A percentile compares a stretch with the other conserved stretches of the same genome.
phyloP scores from a whole-genome alignment of 2,797 vertebrate genomes.

The Enteromius fasciolatus region DNA sequence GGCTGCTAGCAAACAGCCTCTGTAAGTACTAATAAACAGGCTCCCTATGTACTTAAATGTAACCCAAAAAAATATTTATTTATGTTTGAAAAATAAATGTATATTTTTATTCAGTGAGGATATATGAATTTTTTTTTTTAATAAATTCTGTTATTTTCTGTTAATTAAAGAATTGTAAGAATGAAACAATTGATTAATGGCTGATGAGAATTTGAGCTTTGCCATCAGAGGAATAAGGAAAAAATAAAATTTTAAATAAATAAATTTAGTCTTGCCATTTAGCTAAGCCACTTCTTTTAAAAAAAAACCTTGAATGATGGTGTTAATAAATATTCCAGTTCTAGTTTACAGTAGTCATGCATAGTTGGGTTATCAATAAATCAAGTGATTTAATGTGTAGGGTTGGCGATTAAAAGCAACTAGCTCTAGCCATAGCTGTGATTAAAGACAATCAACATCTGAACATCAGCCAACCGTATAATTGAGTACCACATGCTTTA shows the following conservation, averaged over 20 bases:
- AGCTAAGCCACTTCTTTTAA: not conserved
- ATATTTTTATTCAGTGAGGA: not conserved
- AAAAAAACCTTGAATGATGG: not conserved
- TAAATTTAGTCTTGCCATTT: not conserved
- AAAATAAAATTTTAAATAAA: not conserved
- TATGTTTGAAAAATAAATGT: not conserved
- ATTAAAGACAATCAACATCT: conserved; percentile 55
- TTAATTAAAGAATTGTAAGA: not conserved
- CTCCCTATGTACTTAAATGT: too few species aligned
- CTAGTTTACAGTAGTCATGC: not conserved
- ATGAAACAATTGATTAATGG: not conserved
- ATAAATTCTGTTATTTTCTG: not conserved
- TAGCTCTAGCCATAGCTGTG: conserved; percentile 40
- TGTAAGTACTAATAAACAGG: too few species aligned
- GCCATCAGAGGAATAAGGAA: not conserved
- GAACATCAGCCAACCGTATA: conserved; percentile 57
- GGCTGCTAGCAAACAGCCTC: too few species aligned
- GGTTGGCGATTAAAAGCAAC: conserved; percentile 46
- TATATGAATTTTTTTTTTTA: not conserved
- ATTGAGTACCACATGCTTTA: conserved; percentile 63
- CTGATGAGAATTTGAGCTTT: not conserved
- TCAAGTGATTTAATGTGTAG: not conserved
- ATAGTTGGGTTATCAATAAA: conserved; percentile 8
- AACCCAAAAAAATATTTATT: not conserved
- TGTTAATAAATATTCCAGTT: not conserved